phyloP scores from a whole-genome alignment of 2,113 vertebrate genomes.

The Gnathonemus longibarbis region DNA sequence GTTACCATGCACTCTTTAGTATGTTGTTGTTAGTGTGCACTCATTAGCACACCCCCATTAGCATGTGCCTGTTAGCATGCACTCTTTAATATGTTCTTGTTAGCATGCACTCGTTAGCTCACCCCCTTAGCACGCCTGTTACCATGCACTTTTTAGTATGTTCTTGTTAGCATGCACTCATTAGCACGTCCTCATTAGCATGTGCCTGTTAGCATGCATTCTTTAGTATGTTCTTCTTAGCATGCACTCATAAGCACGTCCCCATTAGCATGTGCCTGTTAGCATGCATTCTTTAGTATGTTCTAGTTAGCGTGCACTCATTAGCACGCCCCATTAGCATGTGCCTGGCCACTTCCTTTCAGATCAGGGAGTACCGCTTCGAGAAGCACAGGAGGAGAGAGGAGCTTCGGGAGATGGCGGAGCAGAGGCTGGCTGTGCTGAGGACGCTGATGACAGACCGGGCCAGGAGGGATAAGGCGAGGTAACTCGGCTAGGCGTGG shows the following conservation, averaged over 20 bases:
- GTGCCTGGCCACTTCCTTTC: constrained; percentile 28
- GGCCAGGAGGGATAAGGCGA: constrained; percentile 73
- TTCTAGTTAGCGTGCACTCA: neutral
- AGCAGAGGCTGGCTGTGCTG: constrained; percentile 63
- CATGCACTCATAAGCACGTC: neutral
- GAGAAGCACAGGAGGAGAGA: constrained; percentile 70
- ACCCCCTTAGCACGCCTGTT: neutral
- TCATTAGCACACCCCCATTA: neutral
- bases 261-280: constrained; percentile 16
- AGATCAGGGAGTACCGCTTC: constrained; percentile 77
- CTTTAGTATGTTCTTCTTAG: neutral
- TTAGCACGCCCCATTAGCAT: neutral
- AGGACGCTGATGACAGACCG: constrained; percentile 75
- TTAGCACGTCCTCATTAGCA: too few species aligned
- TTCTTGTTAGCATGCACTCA: neutral
- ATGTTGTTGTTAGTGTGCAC: neutral
- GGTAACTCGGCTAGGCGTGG: constrained; percentile 53
- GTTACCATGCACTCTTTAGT: neutral
- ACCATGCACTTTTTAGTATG: too few species aligned
- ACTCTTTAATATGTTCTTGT: too few species aligned
- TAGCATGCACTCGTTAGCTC: neutral
- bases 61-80: constrained; percentile 2
- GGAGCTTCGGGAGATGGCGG: constrained; percentile 64
- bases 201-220: constrained; percentile 12
- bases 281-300: neutral